Evolutionary conservation across 2,888 invertebrate species (phyloP).

Genomic region (Flabesymbios commensalis): DNA sequence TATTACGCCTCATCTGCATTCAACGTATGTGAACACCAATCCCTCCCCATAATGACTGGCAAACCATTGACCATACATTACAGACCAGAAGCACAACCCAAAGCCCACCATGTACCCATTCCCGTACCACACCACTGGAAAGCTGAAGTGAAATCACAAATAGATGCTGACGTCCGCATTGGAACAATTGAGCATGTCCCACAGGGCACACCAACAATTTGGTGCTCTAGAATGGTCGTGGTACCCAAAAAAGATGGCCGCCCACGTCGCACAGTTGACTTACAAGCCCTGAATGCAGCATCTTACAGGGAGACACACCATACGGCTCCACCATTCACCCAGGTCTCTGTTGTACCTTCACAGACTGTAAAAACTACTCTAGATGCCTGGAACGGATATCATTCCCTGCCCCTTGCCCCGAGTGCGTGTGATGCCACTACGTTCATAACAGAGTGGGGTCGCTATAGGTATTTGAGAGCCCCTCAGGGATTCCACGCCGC

Average conservation of each 20-base stretch:
- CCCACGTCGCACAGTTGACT: slow-evolving; percentile 35
- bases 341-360: slow-evolving; percentile 35
- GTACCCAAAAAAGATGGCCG: not conserved
- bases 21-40: slow-evolving; percentile 26
- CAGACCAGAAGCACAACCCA: slow-evolving; percentile 22
- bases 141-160: slow-evolving; percentile 17
- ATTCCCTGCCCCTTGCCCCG: slow-evolving; percentile 1
- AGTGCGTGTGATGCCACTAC: slow-evolving; percentile 23
- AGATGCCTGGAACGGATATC: slow-evolving; percentile 3
- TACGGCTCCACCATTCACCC: slow-evolving; percentile 34
- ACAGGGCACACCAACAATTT: slow-evolving; percentile 16
- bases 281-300: slow-evolving; percentile 38
- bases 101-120: slow-evolving; percentile 19
- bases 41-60: slow-evolving; percentile 24
- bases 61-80: slow-evolving; percentile 22
- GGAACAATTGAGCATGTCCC: slow-evolving; percentile 24
- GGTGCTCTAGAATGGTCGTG: slow-evolving; percentile 14
- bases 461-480: slow-evolving; percentile 11
- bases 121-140: slow-evolving; percentile 30
- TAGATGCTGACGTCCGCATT: slow-evolving; percentile 26
- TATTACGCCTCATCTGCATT: slow-evolving; percentile 21
- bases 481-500: no score
- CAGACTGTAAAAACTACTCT: not conserved
- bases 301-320: slow-evolving; percentile 37
- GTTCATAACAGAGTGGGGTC: slow-evolving; percentile 36